Percentiles rank a stretch among this genome's conserved stretches.
phyloP scores from a whole-genome alignment of 2,113 vertebrate species.

The Urocynchramus pylzowi region DNA sequence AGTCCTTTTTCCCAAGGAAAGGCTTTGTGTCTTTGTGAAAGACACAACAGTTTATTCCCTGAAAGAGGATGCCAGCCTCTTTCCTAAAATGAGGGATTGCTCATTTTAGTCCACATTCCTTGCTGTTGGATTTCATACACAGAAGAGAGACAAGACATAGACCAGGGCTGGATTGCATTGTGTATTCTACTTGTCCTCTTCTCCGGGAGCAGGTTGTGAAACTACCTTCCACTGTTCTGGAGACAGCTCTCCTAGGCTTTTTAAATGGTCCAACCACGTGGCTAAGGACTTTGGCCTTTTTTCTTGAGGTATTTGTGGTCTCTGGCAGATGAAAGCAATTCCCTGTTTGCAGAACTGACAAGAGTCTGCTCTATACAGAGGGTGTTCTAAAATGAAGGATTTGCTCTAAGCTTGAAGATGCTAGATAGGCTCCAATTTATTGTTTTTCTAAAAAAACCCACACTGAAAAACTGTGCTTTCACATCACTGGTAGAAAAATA shows the following conservation, averaged over 20 bases:
- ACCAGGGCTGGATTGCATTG: neutral
- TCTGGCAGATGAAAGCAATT: neutral
- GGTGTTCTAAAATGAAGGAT: neutral
- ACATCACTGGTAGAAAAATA: neutral
- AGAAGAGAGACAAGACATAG: neutral
- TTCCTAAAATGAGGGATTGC: neutral
- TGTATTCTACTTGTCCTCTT: neutral
- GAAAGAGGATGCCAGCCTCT: neutral
- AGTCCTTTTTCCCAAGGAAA: neutral
- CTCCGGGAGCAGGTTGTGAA: neutral
- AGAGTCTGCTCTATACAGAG: neutral
- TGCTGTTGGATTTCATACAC: neutral
- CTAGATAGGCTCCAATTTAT: neutral
- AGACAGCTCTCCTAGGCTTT: neutral
- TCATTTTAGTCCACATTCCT: neutral
- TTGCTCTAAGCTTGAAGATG: neutral
- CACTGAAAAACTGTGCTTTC: neutral
- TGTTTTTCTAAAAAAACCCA: neutral
- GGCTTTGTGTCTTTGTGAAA: neutral
- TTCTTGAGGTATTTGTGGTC: neutral
- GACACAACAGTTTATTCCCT: neutral
- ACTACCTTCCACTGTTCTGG: neutral
- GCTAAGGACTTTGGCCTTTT: neutral
- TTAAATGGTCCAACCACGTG: neutral
- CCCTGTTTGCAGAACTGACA: neutral